Conservation (phyloP, 2,113 vertebrate genomes). For the Protobothrops flavoviridis region DNA sequence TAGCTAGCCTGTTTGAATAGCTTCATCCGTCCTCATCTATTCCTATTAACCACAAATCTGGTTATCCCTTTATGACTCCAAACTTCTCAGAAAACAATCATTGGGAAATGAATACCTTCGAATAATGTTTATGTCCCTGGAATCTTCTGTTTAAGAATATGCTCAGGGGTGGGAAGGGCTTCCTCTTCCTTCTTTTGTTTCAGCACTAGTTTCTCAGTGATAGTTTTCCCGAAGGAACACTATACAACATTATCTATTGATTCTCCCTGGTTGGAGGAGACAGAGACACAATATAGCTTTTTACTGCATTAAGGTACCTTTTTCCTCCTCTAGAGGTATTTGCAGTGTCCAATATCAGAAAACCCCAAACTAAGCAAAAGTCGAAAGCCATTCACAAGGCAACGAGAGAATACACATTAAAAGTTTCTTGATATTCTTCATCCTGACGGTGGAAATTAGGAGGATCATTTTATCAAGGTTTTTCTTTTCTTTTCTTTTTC, state of each 20-base stretch:
- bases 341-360: not conserved
- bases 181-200: not conserved
- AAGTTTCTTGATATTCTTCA: not conserved
- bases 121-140: not conserved
- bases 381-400: not conserved
- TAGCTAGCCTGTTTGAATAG: not conserved
- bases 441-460: not conserved
- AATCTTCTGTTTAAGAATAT: not conserved
- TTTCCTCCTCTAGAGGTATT: not conserved
- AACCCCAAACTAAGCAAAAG: not conserved
- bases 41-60: not conserved
- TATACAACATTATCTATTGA: not conserved
- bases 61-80: not conserved
- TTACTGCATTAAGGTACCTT: not conserved
- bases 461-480: not conserved
- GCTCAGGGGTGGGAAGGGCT: not conserved
- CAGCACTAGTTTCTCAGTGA: not conserved
- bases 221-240: too few relatives aligned
- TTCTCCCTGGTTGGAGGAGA: not conserved
- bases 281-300: not conserved
- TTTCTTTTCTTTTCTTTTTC: too few relatives aligned
- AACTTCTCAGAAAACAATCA: not conserved
- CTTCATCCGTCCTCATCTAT: not conserved
- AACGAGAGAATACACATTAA: too few relatives aligned
- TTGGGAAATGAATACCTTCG: not conserved